Evolutionary conservation across 2,888 invertebrate genomes (phyloP).

Genomic region (Argyra leucocephala): DNA sequence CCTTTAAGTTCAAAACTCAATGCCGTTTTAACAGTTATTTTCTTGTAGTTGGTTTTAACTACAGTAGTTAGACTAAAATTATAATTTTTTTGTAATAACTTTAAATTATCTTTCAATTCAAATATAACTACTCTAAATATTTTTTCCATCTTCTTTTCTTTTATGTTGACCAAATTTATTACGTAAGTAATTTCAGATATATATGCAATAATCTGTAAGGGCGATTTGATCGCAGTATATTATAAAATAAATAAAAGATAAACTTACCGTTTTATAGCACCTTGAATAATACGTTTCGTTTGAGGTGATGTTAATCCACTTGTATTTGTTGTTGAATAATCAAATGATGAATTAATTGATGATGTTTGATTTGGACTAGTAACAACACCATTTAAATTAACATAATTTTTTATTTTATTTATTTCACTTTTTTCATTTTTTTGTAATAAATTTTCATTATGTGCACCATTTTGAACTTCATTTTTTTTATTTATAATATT

Average conservation of each 20-base stretch:
- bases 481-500: constrained; percentile 17
- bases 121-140: too few relatives aligned
- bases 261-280: constrained; percentile 37
- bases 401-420: not conserved
- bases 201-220: too few relatives aligned
- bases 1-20: too few relatives aligned
- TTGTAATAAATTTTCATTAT: constrained; percentile 4
- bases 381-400: not conserved
- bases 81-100: too few relatives aligned
- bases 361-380: not conserved
- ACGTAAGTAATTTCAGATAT: too few relatives aligned
- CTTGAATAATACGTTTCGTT: constrained; percentile 28
- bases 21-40: too few relatives aligned
- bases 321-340: constrained; percentile 9
- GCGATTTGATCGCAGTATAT: not conserved
- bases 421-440: not conserved
- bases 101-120: too few relatives aligned
- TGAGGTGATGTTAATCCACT: constrained; percentile 30
- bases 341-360: not conserved
- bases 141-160: too few relatives aligned
- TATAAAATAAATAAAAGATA: not conserved
- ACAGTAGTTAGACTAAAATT: too few relatives aligned
- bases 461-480: not conserved
- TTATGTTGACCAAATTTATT: too few relatives aligned
- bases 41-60: too few relatives aligned